Evolutionary conservation across 2,113 vertebrate species (phyloP), one percentile per base, ranked within the genome.

Genomic region (Bagarius yarrelli): DNA sequence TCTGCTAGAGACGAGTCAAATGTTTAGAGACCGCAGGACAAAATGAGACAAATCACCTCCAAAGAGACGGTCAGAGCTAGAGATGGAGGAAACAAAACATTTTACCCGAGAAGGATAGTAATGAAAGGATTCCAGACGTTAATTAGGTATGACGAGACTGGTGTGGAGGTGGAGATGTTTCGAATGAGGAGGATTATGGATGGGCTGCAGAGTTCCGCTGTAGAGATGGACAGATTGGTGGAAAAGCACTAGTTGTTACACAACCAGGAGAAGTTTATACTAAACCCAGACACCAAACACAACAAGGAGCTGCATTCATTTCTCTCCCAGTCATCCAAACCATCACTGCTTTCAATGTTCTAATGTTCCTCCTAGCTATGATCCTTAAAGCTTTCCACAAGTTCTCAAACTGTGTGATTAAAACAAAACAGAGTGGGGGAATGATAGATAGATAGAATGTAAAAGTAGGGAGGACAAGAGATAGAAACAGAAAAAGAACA

Each of bases 1-100:
- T 83, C 56, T 81, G 30, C 56, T 53, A 80, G 27, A 64, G 36
- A 30, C 52, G 44, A 60, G 75, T 40, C 21, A 69, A 55, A 34
- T 36, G 44, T 72, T 72, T 53, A 53, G 5, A 30, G 70, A 40
- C 36, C 44, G 36, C 14, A 75, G 18, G 23, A 71, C 53, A 6
- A 40, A 40, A 40, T 40, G 36, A 40, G 36, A 40, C 36, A 40
- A 40, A 40, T n/a, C n/a, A n/a, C n/a, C n/a, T n/a, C n/a, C n/a
- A n/a, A n/a, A n/a, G n/a, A n/a, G n/a, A n/a, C n/a, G n/a, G n/a
- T n/a, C n/a, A n/a, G n/a, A n/a, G n/a, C n/a, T n/a, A n/a, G n/a
- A n/a, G n/a, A n/a, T n/a, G n/a, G n/a, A n/a, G n/a, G n/a, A n/a
- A n/a, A n/a, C n/a, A n/a, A n/a, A n/a, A n/a, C n/a, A n/a, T n/a